Conservation (phyloP, 2,797 vertebrate species). For the Sorex maritimensis region DNA sequence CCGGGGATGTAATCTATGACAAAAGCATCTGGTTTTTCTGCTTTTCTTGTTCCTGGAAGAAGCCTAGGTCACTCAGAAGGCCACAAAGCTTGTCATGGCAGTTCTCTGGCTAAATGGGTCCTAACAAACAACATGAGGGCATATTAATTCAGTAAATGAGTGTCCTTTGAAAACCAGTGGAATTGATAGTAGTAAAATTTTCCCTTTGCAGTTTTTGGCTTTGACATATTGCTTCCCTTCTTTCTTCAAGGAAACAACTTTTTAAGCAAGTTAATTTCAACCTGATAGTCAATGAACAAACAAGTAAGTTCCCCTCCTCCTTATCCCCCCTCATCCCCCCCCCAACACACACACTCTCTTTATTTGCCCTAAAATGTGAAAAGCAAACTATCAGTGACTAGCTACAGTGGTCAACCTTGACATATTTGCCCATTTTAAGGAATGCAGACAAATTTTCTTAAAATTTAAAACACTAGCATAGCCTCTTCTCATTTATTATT, state of each 20-base stretch:
- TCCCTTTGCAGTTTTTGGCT: background rate
- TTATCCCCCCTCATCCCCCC: no score
- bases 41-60: no score
- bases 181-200: background rate
- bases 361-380: conserved; percentile 8
- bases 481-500: conserved; percentile 47
- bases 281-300: background rate
- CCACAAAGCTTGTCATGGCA: no score
- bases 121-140: background rate
- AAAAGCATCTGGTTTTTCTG: no score
- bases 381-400: background rate
- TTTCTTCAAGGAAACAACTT: background rate
- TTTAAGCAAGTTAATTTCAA: background rate
- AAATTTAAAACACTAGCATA: conserved; percentile 47
- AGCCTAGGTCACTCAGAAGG: no score
- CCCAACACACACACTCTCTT: no score
- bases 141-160: background rate
- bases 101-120: no score
- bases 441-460: conserved; percentile 22
- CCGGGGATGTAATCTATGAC: no score
- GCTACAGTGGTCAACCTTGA: background rate
- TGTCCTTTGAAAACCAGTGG: conserved; percentile 12
- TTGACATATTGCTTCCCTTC: background rate
- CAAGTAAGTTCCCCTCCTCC: background rate
- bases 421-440: conserved; percentile 45